Base-by-base conservation (phyloP, 2,888 invertebrate genomes). In the Sphecodes monilicornis region DNA sequence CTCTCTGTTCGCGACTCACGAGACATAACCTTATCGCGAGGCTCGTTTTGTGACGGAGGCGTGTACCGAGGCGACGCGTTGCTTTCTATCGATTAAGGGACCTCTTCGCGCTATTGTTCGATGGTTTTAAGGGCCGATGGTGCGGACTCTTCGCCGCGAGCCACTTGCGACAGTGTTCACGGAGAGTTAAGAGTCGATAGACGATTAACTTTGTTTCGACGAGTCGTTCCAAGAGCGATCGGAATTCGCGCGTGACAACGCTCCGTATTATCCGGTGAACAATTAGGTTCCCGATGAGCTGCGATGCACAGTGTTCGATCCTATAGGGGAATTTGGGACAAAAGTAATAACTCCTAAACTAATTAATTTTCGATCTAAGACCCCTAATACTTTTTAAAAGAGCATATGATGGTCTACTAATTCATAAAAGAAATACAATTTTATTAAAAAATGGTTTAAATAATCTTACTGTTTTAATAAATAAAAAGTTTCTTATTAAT, bases 1-100 rank as follows among this genome's bases (percentile, higher is more conserved):
- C 76, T 76, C 84, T 84, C 74, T 71, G 75, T 74, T 73, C 76
- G 22, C 68, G 73, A 69, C 71, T 86, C 82, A n/a, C 75, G 80
- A 82, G 89, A 89, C 82, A 85, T 82, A 77, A 72, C 78, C 82
- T 88, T 88, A 88, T 88, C 85, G 71, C 80, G 85, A 74, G 76
- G 75, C 70, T 78, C 76, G 86, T 75, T 82, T 82, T 73, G 78
- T 75, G 85, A 80, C 84, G 85, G 80, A 85, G 85, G 77, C 82
- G 84, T 80, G 81, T 84, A 86, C 77, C 78, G 78, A 79, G 72
- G 80, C 78, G 83, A 87, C 77, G 88, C 86, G 76, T 85, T 86
- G 87, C 89, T 88, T 88, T 86, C 85, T 88, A 88, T 88, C 89
- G 89, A 89, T 88, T 88, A 83, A 80, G 78, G 78, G 80, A 75